Evolutionary conservation across 2,113 vertebrate species (phyloP), one percentile per base, ranked within the genome.

Genomic region (Takifugu bimaculatus): DNA sequence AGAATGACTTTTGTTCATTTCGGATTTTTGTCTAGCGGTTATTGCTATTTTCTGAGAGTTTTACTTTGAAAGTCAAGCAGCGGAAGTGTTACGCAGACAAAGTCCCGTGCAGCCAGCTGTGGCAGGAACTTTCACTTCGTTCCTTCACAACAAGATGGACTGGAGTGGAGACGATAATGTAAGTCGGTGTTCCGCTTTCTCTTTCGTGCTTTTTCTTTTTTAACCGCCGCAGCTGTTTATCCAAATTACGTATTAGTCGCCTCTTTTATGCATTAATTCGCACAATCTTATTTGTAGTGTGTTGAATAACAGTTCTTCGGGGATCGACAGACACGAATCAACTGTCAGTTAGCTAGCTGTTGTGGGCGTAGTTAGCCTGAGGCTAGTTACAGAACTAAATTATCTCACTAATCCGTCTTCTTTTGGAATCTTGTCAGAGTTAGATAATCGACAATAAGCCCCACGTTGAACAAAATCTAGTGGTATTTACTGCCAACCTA

Each of bases 91-190:
- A 5, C 42, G 29, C 44, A n/a, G 27, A 45, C 12, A n/a, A 26
- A 15, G 13, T 55, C 10, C 57, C 43, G 26, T 69, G 12, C 54
- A 4, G 25, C 49, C 26, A n/a, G 20, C 20, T 0, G 9, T 47
- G 48, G 51, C 48, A 45, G 54, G 44, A 72, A 77, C 75, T 68
- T 78, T 72, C 43, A 2, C 32, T 57, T 64, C 44, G 28, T 58
- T 69, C 49, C 70, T 68, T 35, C 74, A 74, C 61, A 65, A 61
- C 77, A 80, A 81, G 54, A 92, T 92, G 90, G 87, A 89, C 50
- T 92, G 90, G 90, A 71, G 29, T 1, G 82, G 78, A 32, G 78
- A 66, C 45, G 73, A 63, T 0, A 35, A 14, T 56, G 90, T 92
- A 66, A 88, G 85, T 48, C 27, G 14, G 13, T 26, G 25, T 54